Conservation (phyloP, 2,888 invertebrate species). For the Chrysolina oricalcia region DNA sequence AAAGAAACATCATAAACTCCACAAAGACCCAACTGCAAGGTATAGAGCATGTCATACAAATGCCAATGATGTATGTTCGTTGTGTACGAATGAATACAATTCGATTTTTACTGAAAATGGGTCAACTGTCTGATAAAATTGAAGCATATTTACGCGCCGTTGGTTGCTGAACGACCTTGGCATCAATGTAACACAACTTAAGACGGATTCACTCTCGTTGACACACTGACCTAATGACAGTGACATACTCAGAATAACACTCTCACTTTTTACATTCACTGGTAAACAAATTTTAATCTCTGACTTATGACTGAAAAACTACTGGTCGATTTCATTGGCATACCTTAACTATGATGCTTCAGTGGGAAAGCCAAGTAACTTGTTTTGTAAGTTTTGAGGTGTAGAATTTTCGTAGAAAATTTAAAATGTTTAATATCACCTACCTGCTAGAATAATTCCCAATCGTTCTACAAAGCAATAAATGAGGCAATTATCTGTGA, state of each 20-base stretch:
- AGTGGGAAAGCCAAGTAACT: no score
- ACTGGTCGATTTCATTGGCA: no score
- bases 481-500: no score
- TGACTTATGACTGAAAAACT: conserved; percentile 1
- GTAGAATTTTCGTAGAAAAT: no score
- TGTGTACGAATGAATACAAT: conserved; percentile 1
- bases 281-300: conserved; percentile 12
- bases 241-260: conserved; percentile 58
- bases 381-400: no score
- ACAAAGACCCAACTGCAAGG: no score
- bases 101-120: conserved; percentile 51
- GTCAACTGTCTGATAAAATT: conserved; percentile 58
- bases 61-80: neutral
- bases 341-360: no score
- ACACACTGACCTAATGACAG: conserved; percentile 67
- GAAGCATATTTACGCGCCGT: conserved; percentile 54
- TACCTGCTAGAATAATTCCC: no score
- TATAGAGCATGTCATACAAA: no score
- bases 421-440: no score
- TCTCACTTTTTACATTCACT: conserved; percentile 42
- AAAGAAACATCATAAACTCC: no score
- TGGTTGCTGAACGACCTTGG: conserved; percentile 50
- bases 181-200: conserved; percentile 38
- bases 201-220: conserved; percentile 65
- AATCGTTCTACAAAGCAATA: no score